A percentile compares a stretch with the other conserved stretches of the same genome.
Conservation (phyloP, 2,797 vertebrate genomes). For the Psittacula echo region DNA sequence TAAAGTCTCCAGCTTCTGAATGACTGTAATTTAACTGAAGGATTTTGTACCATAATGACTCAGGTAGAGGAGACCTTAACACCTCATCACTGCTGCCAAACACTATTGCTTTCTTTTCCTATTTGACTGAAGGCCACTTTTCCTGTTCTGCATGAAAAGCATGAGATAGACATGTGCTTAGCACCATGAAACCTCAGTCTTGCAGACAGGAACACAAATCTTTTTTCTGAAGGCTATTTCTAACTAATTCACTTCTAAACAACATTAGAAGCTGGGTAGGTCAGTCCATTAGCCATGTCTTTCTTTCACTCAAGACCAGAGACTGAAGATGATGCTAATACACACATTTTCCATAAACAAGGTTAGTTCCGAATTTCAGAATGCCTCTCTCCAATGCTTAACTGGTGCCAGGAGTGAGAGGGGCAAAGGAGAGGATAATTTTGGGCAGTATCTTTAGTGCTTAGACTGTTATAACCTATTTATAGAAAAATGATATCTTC, state of each 20-base stretch:
- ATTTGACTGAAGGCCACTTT: neutral
- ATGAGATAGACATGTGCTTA: neutral
- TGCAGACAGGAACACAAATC: neutral
- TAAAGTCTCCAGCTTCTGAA: neutral
- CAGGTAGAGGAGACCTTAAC: neutral
- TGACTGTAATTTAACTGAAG: neutral
- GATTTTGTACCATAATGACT: neutral
- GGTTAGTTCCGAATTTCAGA: neutral
- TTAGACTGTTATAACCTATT: neutral
- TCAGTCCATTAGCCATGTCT: neutral
- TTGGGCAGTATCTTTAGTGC: neutral
- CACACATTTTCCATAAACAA: neutral
- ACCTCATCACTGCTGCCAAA: neutral
- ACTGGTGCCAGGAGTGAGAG: neutral
- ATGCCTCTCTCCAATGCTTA: neutral
- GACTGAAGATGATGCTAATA: neutral
- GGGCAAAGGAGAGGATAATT: neutral
- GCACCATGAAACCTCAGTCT: neutral
- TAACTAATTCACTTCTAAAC: slow-evolving; percentile 9
- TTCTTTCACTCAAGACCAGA: neutral
- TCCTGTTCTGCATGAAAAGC: neutral
- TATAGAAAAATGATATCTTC: neutral
- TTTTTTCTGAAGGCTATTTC: slow-evolving; percentile 10
- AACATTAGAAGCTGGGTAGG: neutral
- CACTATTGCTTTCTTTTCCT: neutral